Evolutionary conservation across 2,888 invertebrate species (phyloP).

Genomic region (Catocala sponsa): DNA sequence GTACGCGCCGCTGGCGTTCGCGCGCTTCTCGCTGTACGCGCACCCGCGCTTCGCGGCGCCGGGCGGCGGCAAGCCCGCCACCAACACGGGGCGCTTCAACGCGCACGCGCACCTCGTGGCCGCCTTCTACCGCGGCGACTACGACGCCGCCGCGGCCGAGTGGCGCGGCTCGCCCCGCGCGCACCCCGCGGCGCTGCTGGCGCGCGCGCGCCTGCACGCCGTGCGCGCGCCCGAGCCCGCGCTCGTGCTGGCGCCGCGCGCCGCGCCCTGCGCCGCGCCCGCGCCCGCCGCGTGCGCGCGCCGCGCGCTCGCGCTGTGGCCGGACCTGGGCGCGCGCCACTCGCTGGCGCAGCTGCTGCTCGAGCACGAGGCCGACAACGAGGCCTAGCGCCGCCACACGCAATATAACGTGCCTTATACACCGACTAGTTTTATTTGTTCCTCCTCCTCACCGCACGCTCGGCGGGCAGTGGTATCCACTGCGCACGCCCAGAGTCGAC

Average conservation of each 20-base stretch:
- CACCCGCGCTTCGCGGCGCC: slow-evolving; percentile 91
- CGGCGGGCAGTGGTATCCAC: no score
- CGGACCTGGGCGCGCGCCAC: slow-evolving; percentile 63
- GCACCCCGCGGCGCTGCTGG: slow-evolving; percentile 37
- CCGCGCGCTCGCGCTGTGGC: slow-evolving; percentile 24
- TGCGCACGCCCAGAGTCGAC: no score
- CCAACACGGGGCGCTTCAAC: slow-evolving; percentile 86
- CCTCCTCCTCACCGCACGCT: no score
- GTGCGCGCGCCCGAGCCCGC: slow-evolving; percentile 94
- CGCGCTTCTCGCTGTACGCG: slow-evolving; percentile 94
- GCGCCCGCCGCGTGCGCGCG: slow-evolving; percentile 13
- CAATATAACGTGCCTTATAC: no score
- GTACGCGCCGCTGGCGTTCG: slow-evolving; percentile 97
- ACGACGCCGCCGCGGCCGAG: slow-evolving; percentile 76
- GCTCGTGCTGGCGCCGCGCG: slow-evolving; percentile 71
- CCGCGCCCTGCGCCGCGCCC: slow-evolving; percentile 50
- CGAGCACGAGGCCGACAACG: slow-evolving; percentile 53
- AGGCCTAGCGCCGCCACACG: not conserved
- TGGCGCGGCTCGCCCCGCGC: slow-evolving; percentile 91
- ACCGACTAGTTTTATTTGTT: no score
- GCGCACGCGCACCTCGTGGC: slow-evolving; percentile 89
- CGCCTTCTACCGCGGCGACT: slow-evolving; percentile 95
- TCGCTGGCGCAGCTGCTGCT: slow-evolving; percentile 61
- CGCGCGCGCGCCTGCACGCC: slow-evolving; percentile 86
- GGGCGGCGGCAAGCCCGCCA: slow-evolving; percentile 85